These are phyloP conservation scores for Pammene aurita DNA, from an alignment of 2,888 invertebrate genomes.

Conservation along the genomic window DNA sequence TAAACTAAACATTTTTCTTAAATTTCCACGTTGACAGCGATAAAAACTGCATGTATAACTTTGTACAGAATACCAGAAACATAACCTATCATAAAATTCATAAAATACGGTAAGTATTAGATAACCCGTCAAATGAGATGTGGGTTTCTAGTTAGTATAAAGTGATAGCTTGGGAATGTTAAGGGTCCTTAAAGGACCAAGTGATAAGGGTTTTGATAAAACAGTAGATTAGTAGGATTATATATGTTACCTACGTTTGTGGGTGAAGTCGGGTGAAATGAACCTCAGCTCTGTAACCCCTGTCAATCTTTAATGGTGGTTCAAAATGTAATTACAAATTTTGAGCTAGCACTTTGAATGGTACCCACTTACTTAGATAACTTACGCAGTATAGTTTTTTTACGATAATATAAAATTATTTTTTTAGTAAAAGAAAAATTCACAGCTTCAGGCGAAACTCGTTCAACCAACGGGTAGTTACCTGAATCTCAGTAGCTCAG, in stretches of 20 bases:
- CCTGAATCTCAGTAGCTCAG: too few species aligned
- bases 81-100: conserved; percentile 25
- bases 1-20: neutral
- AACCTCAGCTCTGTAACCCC: neutral
- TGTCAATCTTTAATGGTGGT: neutral
- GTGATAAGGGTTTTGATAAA: conserved; percentile 29
- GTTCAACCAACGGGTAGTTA: too few species aligned
- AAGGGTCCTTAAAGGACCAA: conserved; percentile 20
- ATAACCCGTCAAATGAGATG: conserved; percentile 32
- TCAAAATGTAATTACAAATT: neutral
- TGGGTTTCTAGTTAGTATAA: conserved; percentile 19
- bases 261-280: neutral
- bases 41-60: neutral
- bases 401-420: too few species aligned
- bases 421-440: too few species aligned
- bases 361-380: too few species aligned
- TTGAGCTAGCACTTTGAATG: too few species aligned
- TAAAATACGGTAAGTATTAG: conserved; percentile 12
- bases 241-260: conserved; percentile 2
- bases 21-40: neutral
- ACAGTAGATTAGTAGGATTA: conserved; percentile 19
- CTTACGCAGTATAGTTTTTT: too few species aligned
- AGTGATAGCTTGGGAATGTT: conserved; percentile 27
- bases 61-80: conserved; percentile 15
- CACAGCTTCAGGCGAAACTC: too few species aligned